These are phyloP conservation scores for Drosophila putrida DNA, from an alignment of 2,888 invertebrate genomes.

Conservation along the genomic window DNA sequence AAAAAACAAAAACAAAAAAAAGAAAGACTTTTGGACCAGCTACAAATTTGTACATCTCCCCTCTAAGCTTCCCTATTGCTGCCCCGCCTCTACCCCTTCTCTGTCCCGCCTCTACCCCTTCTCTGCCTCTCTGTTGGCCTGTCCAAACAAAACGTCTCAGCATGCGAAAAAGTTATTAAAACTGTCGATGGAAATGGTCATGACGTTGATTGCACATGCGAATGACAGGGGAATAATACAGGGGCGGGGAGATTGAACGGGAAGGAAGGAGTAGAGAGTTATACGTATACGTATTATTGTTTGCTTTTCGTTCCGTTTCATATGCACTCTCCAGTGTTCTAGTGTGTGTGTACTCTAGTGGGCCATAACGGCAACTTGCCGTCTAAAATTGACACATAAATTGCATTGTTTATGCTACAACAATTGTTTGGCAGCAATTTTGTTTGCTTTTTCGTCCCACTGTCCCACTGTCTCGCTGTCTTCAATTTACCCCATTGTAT, in stretches of 20 bases:
- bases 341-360: constrained; percentile 11
- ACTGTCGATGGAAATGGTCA: constrained; percentile 69
- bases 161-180: constrained; percentile 73
- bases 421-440: constrained; percentile 50
- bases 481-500: constrained; percentile 2
- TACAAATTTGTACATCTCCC: constrained; percentile 13
- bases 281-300: constrained; percentile 27
- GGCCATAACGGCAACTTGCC: constrained; percentile 42
- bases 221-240: constrained; percentile 41
- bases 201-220: constrained; percentile 65
- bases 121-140: constrained; percentile 37
- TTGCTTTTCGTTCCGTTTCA: constrained; percentile 28
- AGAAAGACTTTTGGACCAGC: constrained; percentile 24
- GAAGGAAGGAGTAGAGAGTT: not conserved
- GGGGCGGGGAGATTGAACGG: not conserved
- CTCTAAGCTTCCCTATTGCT: not conserved
- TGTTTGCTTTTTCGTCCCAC: constrained; percentile 43
- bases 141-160: constrained; percentile 65
- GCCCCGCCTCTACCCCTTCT: not conserved
- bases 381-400: constrained; percentile 63
- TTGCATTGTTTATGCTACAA: constrained; percentile 68
- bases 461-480: constrained; percentile 27
- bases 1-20: constrained; percentile 1
- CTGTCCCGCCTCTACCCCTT: not conserved
- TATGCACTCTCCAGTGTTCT: constrained; percentile 32